Evolutionary conservation across 2,888 invertebrate species (phyloP).

Genomic region (Caenorhabditis sp.): DNA sequence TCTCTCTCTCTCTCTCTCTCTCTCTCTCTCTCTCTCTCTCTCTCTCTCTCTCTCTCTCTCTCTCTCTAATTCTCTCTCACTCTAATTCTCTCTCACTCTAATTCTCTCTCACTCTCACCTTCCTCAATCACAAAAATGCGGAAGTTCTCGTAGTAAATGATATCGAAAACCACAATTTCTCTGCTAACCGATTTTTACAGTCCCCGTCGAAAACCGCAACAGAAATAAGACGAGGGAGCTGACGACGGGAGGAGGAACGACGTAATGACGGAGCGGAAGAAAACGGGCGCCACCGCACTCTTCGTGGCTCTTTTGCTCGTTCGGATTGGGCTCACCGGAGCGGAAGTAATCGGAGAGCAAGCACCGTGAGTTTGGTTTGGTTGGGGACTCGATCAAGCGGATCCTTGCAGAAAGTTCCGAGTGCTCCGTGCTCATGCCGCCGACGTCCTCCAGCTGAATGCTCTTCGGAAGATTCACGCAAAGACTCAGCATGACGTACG

Average conservation of each 20-base stretch:
- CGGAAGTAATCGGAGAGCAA: background rate
- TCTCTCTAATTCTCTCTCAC: background rate
- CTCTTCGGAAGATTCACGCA: constrained; percentile 67
- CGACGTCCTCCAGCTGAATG: constrained; percentile 64
- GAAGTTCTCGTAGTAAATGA: background rate
- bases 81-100: background rate
- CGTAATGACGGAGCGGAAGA: too few relatives aligned
- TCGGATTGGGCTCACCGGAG: background rate
- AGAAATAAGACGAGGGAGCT: background rate
- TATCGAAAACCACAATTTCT: too few relatives aligned
- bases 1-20: background rate
- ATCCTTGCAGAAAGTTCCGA: constrained; percentile 62
- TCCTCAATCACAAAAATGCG: background rate
- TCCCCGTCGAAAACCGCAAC: background rate
- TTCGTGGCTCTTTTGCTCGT: background rate
- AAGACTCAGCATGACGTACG: constrained; percentile 62
- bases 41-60: background rate
- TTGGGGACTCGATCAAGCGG: too few relatives aligned
- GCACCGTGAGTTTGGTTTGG: background rate
- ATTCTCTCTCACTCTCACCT: background rate
- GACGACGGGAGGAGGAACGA: background rate
- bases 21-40: too few relatives aligned
- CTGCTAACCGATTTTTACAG: background rate
- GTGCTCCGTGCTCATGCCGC: constrained; percentile 61
- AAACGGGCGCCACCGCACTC: too few relatives aligned